Evolutionary conservation across 2,113 vertebrate genomes (phyloP).

Genomic region (Halcyon senegalensis): DNA sequence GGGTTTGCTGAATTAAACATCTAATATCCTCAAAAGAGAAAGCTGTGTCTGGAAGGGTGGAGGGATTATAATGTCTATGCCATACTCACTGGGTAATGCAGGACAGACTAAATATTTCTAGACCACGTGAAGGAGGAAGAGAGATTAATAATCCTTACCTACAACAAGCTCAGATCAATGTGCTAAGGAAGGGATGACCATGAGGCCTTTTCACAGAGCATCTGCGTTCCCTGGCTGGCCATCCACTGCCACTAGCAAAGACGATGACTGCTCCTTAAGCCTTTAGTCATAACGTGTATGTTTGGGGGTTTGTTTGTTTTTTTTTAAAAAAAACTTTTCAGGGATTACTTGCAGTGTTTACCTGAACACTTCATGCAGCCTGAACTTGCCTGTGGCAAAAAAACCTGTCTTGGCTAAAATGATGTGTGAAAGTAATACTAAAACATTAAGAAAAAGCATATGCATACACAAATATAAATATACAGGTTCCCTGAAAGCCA

Average conservation of each 20-base stretch:
- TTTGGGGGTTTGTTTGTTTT: background rate
- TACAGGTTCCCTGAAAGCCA: background rate
- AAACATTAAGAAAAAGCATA: background rate
- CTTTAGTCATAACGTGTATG: background rate
- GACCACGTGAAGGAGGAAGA: background rate
- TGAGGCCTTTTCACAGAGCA: background rate
- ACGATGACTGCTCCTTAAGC: background rate
- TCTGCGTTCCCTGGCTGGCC: background rate
- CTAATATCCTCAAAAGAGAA: background rate
- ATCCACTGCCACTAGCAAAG: background rate
- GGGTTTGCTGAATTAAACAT: background rate
- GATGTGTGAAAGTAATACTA: background rate
- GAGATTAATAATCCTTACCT: background rate
- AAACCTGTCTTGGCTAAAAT: background rate
- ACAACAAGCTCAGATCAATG: background rate
- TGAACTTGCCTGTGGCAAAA: background rate
- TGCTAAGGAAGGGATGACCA: background rate
- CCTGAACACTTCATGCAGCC: background rate
- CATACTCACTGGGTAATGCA: background rate
- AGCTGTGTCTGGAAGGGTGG: background rate
- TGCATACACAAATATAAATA: background rate
- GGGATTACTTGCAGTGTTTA: background rate
- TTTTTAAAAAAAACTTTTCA: background rate
- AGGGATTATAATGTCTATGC: background rate
- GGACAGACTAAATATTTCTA: background rate